Conservation (phyloP, 2,113 vertebrate species). For the Cyprinodon tularosa region DNA sequence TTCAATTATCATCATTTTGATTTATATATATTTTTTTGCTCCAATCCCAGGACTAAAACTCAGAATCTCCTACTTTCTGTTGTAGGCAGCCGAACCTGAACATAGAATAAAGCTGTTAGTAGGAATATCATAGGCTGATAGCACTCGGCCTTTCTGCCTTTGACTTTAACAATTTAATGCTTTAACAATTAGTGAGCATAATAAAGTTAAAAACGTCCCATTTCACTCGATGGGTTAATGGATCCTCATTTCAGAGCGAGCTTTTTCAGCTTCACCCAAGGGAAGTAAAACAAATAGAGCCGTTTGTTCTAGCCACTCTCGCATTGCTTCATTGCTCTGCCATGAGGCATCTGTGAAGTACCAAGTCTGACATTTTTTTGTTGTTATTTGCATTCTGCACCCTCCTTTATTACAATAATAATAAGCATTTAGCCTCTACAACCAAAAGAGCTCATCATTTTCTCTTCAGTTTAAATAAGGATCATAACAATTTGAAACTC, state of each 20-base stretch:
- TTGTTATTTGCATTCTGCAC: neutral
- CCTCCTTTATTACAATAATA: neutral
- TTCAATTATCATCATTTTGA: neutral
- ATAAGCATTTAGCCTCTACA: neutral
- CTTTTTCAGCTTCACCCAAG: neutral
- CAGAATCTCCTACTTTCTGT: neutral
- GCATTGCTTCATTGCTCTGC: neutral
- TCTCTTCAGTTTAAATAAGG: neutral
- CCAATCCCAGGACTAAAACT: neutral
- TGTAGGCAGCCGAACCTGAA: too few relatives aligned
- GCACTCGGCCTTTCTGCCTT: neutral
- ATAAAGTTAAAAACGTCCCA: neutral
- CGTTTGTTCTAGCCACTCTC: neutral
- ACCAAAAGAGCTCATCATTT: neutral
- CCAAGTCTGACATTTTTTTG: neutral
- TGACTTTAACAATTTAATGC: neutral
- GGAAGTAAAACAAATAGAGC: neutral
- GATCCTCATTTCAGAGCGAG: neutral
- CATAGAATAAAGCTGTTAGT: neutral
- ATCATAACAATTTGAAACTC: neutral
- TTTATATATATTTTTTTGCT: neutral
- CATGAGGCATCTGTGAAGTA: neutral
- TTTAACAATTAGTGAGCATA: neutral
- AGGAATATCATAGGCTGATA: neutral
- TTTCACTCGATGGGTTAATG: neutral